phyloP scores from a whole-genome alignment of 35 echinoderm and acorn worm genomes.

The Apostichopus japonicus region DNA sequence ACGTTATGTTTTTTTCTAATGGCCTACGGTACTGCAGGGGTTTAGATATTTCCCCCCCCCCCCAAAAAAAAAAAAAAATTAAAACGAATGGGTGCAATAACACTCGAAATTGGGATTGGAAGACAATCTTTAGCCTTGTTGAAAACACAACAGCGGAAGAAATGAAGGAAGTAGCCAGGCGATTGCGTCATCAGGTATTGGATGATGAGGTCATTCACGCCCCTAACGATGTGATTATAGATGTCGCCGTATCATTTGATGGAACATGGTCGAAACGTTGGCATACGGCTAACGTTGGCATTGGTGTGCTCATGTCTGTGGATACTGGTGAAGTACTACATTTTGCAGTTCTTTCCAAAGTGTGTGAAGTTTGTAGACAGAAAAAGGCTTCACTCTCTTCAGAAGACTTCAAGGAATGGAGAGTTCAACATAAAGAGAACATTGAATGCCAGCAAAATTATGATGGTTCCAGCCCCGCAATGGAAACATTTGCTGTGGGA shows the following conservation, averaged over 20 bases:
- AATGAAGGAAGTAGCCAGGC: slow-evolving; percentile 4
- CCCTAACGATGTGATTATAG: neutral
- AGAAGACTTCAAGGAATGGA: neutral
- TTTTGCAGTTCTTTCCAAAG: neutral
- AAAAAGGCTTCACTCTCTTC: neutral
- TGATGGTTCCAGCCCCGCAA: slow-evolving; percentile 6
- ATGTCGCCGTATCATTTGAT: slow-evolving; percentile 23
- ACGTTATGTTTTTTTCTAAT: too few relatives aligned
- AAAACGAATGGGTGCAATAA: neutral
- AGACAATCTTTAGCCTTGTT: neutral
- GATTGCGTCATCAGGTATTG: neutral
- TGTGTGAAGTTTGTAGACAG: neutral
- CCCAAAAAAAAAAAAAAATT: too few relatives aligned
- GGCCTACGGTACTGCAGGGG: too few relatives aligned
- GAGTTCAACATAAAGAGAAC: neutral
- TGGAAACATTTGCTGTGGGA: neutral
- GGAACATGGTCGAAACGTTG: slow-evolving; percentile 17
- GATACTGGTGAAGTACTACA: slow-evolving; percentile 16
- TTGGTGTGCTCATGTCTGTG: slow-evolving; percentile 11
- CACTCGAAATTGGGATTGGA: slow-evolving; percentile 2
- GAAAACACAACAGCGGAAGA: neutral
- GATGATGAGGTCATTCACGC: neutral
- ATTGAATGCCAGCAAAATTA: slow-evolving; percentile 20
- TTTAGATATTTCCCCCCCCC: too few relatives aligned
- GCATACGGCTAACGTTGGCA: neutral